Evolutionary conservation across 92 coral and sea anemone species (phyloP), one percentile per base, ranked within the genome.

Genomic region (Siderastrea siderea): DNA sequence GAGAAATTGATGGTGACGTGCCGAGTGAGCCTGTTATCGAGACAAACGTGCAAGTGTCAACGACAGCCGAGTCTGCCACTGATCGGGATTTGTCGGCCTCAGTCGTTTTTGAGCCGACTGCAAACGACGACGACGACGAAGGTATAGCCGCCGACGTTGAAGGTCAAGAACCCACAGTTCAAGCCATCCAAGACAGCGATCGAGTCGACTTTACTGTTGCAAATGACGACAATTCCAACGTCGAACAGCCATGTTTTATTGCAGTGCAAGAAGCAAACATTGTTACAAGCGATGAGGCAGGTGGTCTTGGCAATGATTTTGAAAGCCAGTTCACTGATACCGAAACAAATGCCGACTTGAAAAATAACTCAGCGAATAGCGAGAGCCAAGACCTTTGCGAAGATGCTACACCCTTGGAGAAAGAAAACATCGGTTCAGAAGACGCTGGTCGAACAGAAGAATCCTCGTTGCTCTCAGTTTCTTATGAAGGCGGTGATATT

Each of bases 41-140:
- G 26, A 47, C 86, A 47, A 55, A 47, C 60, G 19, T 68, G 15
- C 75, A 44, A n/a, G 61, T 81, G 45, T 81, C 85, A 16, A 45
- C 76, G 4, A 19, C 63, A 3, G 62, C 76, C 45, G 53, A 81
- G 17, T 16, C 51, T 3, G 73, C 13, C 17, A 51, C n/a, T 44
- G 58, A 70, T 45, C 55, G 11, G 66, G 52, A 58, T 16, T 46
- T n/a, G 70, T 47, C 65, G 7, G 69, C 47, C 71, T 82, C 68
- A 15, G 48, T 45, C 65, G 86, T 55, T 11, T 52, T 46, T 3
- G 38, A 82, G 60, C 58, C 86, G 43, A 47, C 55, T 58, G 64
- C 19, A 10, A 26, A 26, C 38, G 75, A 49, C 60, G 68, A 16
- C 4, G 59, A 6, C 2, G 86, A 57, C 52, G 57, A 70, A 47